Conservation (phyloP, 2,888 invertebrate species). For the Agrypnus murinus region DNA sequence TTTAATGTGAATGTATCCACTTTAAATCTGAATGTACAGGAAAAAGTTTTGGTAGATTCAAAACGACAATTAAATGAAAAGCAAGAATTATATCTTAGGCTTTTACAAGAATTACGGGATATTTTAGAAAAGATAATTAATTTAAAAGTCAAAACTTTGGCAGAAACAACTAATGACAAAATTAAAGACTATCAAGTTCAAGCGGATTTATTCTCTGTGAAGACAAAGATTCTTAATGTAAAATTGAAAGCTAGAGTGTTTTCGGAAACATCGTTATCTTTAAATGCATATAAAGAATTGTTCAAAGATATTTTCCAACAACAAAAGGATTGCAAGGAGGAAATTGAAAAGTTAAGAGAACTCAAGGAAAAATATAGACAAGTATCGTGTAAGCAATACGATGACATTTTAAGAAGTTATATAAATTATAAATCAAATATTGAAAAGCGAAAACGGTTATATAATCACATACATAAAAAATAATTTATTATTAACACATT, state of each 20-base stretch:
- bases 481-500: not conserved
- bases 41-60: slow-evolving; percentile 62
- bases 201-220: slow-evolving; percentile 66
- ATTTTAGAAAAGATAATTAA: slow-evolving; percentile 66
- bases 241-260: slow-evolving; percentile 67
- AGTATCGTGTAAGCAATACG: slow-evolving; percentile 69
- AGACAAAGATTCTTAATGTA: slow-evolving; percentile 62
- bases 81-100: slow-evolving; percentile 65
- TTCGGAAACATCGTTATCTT: slow-evolving; percentile 68
- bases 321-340: slow-evolving; percentile 63
- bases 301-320: slow-evolving; percentile 67
- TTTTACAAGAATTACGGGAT: slow-evolving; percentile 62
- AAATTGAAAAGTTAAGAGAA: slow-evolving; percentile 66
- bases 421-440: slow-evolving; percentile 67
- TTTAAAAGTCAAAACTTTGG: slow-evolving; percentile 64
- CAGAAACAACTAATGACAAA: slow-evolving; percentile 64
- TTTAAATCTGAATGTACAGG: slow-evolving; percentile 57
- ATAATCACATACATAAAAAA: slow-evolving; percentile 20
- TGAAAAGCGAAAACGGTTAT: slow-evolving; percentile 60
- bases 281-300: slow-evolving; percentile 69
- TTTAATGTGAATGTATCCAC: not conserved
- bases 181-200: slow-evolving; percentile 65
- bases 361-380: slow-evolving; percentile 68
- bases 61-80: slow-evolving; percentile 67
- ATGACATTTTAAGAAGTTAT: slow-evolving; percentile 69